Evolutionary conservation across 64 coral and sea anemone species (phyloP).

Genomic region (Astreopora myriophthalma): DNA sequence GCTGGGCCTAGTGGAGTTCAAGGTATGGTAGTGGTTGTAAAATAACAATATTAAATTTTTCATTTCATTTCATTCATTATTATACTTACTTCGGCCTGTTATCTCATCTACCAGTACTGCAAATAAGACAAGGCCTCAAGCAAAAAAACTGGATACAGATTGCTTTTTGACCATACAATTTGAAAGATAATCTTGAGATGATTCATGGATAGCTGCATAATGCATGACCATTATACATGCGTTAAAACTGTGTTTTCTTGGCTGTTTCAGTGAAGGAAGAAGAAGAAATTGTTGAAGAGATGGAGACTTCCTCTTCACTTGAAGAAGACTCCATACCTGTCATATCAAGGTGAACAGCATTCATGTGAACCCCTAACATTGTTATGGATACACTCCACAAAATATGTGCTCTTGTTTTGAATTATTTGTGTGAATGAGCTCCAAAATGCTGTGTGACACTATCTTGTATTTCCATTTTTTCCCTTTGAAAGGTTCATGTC

Average conservation of each 20-base stretch:
- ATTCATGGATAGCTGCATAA: no score
- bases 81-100: no score
- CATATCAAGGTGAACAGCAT: constrained; percentile 42
- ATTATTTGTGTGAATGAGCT: not conserved
- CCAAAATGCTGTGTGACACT: not conserved
- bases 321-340: constrained; percentile 66
- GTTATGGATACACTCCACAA: not conserved
- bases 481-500: constrained; percentile 45
- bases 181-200: no score
- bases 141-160: no score
- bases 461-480: not conserved
- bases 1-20: not conserved
- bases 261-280: constrained; percentile 39
- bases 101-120: not conserved
- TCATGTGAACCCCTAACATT: not conserved
- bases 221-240: no score
- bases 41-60: not conserved
- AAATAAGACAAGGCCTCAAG: no score
- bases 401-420: not conserved
- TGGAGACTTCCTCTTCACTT: constrained; percentile 59
- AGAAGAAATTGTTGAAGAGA: constrained; percentile 62
- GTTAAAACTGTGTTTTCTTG: not conserved
- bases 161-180: no score
- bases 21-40: not conserved
- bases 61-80: not conserved